Evolutionary conservation across 2,888 invertebrate species (phyloP).

Genomic region (Lithodes maja): DNA sequence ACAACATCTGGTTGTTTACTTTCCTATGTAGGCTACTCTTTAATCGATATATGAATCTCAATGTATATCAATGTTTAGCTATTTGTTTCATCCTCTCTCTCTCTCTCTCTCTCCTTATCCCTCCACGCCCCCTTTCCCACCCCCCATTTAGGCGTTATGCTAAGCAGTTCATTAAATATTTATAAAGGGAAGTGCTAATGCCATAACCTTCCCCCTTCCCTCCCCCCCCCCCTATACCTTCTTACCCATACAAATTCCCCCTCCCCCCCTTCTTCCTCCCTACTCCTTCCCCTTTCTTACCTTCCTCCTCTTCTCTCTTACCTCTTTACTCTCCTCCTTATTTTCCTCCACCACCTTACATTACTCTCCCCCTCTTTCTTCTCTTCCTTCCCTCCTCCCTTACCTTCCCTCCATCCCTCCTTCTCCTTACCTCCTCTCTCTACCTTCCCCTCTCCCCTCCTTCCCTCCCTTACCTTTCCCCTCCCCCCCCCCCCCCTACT

Average conservation of each 20-base stretch:
- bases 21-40: too few species aligned
- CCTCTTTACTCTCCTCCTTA: neutral
- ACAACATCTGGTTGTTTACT: too few species aligned
- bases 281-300: neutral
- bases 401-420: neutral
- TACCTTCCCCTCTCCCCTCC: neutral
- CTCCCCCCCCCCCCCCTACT: neutral
- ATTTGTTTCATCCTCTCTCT: constrained; percentile 1
- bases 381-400: neutral
- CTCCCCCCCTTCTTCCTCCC: neutral
- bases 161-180: neutral
- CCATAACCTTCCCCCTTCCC: constrained; percentile 4
- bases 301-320: neutral
- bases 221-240: neutral
- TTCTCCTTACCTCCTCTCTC: neutral
- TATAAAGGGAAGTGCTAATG: neutral
- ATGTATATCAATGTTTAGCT: neutral
- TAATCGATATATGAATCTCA: too few species aligned
- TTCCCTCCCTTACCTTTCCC: neutral
- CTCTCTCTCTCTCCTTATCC: neutral
- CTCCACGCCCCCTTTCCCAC: neutral
- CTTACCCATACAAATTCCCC: neutral
- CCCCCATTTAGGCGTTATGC: neutral
- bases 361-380: too few species aligned
- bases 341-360: neutral